Evolutionary conservation across 2,797 vertebrate genomes (phyloP).

Genomic region (Lagodon rhomboides): DNA sequence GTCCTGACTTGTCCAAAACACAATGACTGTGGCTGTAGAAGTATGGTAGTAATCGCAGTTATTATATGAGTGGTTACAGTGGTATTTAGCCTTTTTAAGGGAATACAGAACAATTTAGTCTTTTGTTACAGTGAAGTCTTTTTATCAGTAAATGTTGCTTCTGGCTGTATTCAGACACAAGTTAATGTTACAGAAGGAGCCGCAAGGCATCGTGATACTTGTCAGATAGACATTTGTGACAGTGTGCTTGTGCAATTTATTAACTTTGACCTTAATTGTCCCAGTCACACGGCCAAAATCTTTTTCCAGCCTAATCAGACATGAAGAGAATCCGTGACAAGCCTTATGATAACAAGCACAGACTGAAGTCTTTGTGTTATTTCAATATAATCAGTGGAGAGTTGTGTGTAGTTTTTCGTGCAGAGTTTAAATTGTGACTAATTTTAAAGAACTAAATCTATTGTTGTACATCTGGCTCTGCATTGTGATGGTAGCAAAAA

Average conservation of each 20-base stretch:
- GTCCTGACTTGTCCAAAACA: constrained; percentile 12
- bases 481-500: too few species aligned
- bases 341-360: not conserved
- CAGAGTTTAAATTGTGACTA: not conserved
- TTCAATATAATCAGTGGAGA: not conserved
- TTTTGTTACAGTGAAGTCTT: not conserved
- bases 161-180: not conserved
- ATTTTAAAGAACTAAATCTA: not conserved
- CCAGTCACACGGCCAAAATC: not conserved
- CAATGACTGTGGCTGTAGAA: not conserved
- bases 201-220: not conserved
- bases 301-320: not conserved
- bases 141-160: not conserved
- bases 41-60: not conserved
- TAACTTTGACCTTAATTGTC: not conserved
- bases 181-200: not conserved
- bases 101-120: not conserved
- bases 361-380: not conserved
- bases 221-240: not conserved
- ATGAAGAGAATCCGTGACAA: not conserved
- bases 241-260: not conserved
- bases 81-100: not conserved
- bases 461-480: not conserved
- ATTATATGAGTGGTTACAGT: not conserved
- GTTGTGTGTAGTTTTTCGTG: not conserved